Conservation (phyloP, 2,113 vertebrate genomes). For the Lonchura striata region DNA sequence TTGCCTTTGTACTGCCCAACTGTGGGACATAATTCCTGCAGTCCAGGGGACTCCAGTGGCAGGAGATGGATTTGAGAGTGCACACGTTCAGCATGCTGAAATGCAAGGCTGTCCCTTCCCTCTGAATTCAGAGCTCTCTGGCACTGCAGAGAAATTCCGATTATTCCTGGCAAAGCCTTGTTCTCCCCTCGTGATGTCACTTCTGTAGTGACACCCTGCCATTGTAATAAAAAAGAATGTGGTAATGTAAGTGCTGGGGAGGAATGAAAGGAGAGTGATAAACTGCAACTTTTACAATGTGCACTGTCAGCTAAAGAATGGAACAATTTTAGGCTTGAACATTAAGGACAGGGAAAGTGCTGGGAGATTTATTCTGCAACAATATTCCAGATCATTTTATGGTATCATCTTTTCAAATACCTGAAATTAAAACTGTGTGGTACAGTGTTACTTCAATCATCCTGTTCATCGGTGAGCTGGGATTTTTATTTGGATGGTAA, state of each 20-base stretch:
- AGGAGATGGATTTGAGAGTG: constrained; percentile 55
- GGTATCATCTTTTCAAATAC: constrained; percentile 29
- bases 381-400: constrained; percentile 16
- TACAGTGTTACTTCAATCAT: not conserved
- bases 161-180: not conserved
- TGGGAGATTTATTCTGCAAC: constrained; percentile 11
- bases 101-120: not conserved
- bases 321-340: constrained; percentile 34
- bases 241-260: constrained; percentile 12
- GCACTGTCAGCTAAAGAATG: constrained; percentile 59
- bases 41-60: constrained; percentile 36
- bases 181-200: constrained; percentile 25
- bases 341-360: constrained; percentile 17
- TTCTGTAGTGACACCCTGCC: not conserved
- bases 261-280: constrained; percentile 22
- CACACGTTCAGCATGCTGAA: constrained; percentile 58
- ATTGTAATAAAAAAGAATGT: not conserved
- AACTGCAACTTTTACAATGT: constrained; percentile 45
- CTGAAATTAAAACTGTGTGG: constrained; percentile 27
- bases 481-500: constrained; percentile 20
- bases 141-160: not conserved
- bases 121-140: not conserved
- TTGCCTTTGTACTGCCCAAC: constrained; percentile 67
- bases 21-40: constrained; percentile 68
- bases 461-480: not conserved